Evolutionary conservation across 2,113 vertebrate species (phyloP), one percentile per base, ranked within the genome.

Genomic region (Ptyas mucosa): DNA sequence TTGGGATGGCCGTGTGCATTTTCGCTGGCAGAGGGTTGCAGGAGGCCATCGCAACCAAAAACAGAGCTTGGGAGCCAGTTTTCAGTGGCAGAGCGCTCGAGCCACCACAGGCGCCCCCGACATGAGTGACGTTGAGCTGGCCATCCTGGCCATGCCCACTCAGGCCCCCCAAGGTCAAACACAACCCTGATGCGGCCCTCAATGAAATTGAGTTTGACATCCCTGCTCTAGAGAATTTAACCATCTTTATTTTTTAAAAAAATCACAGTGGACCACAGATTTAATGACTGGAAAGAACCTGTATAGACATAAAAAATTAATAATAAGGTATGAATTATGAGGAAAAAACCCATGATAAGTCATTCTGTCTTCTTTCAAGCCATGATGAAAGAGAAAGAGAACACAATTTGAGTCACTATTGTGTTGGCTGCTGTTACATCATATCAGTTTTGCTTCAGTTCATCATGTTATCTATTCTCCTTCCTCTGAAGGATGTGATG

Each of bases 401-500:
- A 43, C 43, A 69, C 20, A 24, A 15, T 86, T 2, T 90, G 54
- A 61, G 43, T 86, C 21, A 86, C 46, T 85, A 26, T 61, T 23
- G 0, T 57, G 23, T 61, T 61, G 55, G 46, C 75, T 93, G 75
- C n/a, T 53, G 29, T 86, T 90, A 64, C 92, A 93, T 93, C 92
- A 93, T 86, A 52, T 24, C 10, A 43, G 53, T 55, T 92, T 29
- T 89, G 29, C 43, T 93, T 14, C 8, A 49, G 86, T 93, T 93
- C 88, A 93, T 90, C 88, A 86, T 58, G 7, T n/a, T 26, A 46
- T 34, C 1, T 29, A 61, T 43, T 86, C 75, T 57, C 54, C 85
- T 86, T 86, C 15, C 54, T 81, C 69, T 86, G 75, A 55, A 93
- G 92, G 88, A 86, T 93, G 9, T 39, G 69, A 53, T 85, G 5